These are phyloP conservation scores for Coilia nasus DNA, from an alignment of 2,797 vertebrate genomes.

Conservation along the genomic window DNA sequence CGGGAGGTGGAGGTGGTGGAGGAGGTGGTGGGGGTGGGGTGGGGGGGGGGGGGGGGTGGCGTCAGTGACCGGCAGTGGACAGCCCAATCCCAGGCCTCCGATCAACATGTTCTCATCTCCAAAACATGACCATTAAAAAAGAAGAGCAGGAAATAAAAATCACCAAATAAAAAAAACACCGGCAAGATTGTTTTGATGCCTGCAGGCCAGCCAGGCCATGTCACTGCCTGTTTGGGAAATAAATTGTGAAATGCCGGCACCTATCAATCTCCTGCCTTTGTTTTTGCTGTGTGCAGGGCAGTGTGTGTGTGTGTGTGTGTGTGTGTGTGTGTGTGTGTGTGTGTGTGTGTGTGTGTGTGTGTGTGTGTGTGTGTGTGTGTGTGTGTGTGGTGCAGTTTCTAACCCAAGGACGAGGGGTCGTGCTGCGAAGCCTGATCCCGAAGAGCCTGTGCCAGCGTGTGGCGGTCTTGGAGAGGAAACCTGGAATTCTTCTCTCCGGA, in stretches of 20 bases:
- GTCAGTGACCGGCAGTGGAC: neutral
- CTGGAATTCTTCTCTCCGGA: constrained; percentile 39
- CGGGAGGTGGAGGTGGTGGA: too few relatives aligned
- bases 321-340: constrained; percentile 41
- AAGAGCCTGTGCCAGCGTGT: constrained; percentile 44
- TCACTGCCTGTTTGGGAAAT: constrained; percentile 29
- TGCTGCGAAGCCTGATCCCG: constrained; percentile 40
- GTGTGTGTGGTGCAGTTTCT: constrained; percentile 37
- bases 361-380: constrained; percentile 39
- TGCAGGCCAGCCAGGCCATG: constrained; percentile 14
- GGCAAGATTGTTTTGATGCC: constrained; percentile 34
- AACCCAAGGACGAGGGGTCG: neutral
- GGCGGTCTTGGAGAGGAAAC: constrained; percentile 56
- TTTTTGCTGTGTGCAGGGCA: neutral
- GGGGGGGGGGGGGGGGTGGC: too few relatives aligned
- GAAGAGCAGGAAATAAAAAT: neutral
- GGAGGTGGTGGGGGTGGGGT: too few relatives aligned
- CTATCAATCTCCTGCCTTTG: constrained; percentile 36
- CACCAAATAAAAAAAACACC: too few relatives aligned
- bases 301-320: neutral
- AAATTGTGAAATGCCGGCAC: constrained; percentile 43
- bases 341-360: constrained; percentile 37
- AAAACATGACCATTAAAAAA: constrained; percentile 31
- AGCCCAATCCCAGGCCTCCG: constrained; percentile 36
- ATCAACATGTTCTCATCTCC: constrained; percentile 36